Base-by-base conservation (phyloP, 2,797 vertebrate species). In the Gorsachius magnificus region DNA sequence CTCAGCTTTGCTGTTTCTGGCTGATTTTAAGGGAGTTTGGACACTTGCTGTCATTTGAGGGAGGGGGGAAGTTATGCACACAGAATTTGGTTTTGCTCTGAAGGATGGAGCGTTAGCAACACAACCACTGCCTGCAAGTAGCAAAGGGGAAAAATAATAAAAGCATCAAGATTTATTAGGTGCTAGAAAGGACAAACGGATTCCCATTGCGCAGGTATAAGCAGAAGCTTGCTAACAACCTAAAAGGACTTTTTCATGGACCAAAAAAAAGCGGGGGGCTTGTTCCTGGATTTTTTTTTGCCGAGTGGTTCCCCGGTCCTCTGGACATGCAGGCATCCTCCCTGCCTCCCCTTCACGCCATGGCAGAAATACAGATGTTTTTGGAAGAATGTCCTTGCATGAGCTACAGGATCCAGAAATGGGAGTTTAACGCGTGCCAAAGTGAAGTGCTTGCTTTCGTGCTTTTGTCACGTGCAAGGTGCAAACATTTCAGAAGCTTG, bases 111-210 rank as follows among this genome's bases (percentile, higher is more conserved):
- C 8, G 1, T 80, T 80, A 91, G 95, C 92, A 94, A 83, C 79
- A 6, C 38, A 35, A 65, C 78, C 70, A 22, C 81, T 80, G 80
- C 92, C 74, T 90, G 77, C 86, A 86, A 95, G 78, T 72, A 93
- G 92, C 48, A 70, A 83, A 84, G 31, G 29, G 65, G 68, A 84
- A 86, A 90, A 91, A 95, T 92, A 90, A 85, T 93, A 95, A 96
- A 96, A 83, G 46, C 83, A 72, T 54, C 45, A 24, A 53, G 58
- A 96, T 97, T 95, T 96, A 97, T 96, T 87, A 96, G 82, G 96
- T 94, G 94, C 63, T 90, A 66, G 92, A 69, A 95, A 95, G 90
- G 71, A 95, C 80, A 92, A 96, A 83, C 0, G 74, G 80, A 94
- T 83, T 94, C 88, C 81, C 10, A 5, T 38, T 69, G 92, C 20